phyloP scores from a whole-genome alignment of 1,140 invertebrate genomes.

The Drosophila miranda region DNA sequence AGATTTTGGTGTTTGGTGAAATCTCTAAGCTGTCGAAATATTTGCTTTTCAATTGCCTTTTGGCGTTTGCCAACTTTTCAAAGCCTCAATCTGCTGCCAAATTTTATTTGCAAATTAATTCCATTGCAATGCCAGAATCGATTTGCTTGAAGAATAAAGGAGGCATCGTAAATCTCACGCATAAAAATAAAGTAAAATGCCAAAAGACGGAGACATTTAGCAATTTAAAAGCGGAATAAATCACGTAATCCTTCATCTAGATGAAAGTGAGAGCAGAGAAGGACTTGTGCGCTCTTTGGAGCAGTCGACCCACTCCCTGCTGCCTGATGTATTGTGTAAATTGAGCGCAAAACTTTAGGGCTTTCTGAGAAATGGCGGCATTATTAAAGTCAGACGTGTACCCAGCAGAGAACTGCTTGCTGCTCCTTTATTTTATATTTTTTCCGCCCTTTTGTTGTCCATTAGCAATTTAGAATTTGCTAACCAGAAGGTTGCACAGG shows the following conservation, averaged over 20 bases:
- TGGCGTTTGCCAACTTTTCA: conserved; percentile 38
- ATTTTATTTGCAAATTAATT: conserved; percentile 70
- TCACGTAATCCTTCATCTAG: conserved; percentile 27
- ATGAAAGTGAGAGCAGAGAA: conserved; percentile 9
- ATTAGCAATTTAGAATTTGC: conserved; percentile 68
- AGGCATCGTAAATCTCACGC: conserved; percentile 47
- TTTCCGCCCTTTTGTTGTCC: conserved; percentile 29
- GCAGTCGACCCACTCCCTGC: not conserved
- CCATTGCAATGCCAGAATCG: conserved; percentile 53
- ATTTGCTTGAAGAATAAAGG: conserved; percentile 30
- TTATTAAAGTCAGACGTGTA: conserved; percentile 53
- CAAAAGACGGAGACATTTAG: conserved; percentile 57
- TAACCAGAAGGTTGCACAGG: conserved; percentile 31
- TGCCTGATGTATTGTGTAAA: conserved; percentile 62
- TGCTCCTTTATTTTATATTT: not conserved
- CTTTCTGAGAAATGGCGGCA: conserved; percentile 59
- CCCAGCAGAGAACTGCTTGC: not conserved
- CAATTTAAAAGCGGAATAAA: conserved; percentile 76
- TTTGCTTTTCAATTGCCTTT: conserved; percentile 35
- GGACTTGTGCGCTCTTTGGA: conserved; percentile 30
- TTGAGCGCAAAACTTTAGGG: conserved; percentile 50
- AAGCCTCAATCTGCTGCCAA: conserved; percentile 40
- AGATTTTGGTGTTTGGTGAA: not conserved
- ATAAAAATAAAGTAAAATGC: conserved; percentile 54
- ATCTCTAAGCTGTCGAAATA: not conserved